These are phyloP conservation scores for Heliocidaris tuberculata DNA, from an alignment of 35 echinoderm and acorn worm species.

Conservation along the genomic window DNA sequence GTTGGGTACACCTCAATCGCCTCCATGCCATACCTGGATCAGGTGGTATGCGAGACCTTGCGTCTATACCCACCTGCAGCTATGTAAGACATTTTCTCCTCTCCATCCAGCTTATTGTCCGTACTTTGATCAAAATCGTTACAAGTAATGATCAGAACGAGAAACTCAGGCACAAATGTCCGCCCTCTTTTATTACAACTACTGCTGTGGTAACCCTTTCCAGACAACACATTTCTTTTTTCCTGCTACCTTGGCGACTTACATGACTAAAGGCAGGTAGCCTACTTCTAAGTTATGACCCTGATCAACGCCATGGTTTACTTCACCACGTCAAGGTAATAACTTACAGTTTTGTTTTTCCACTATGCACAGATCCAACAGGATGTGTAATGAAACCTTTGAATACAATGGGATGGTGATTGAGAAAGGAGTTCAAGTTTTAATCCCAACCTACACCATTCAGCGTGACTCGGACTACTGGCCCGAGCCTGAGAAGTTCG, in stretches of 20 bases:
- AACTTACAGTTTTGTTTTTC: too few species aligned
- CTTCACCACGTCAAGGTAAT: too few species aligned
- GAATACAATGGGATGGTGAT: constrained; percentile 45
- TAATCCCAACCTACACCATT: constrained; percentile 57
- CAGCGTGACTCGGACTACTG: constrained; percentile 65
- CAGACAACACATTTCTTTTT: too few species aligned
- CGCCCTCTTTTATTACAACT: constrained; percentile 17
- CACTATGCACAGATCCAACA: neutral
- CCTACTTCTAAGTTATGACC: too few species aligned
- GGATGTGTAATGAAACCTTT: constrained; percentile 53
- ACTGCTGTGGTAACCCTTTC: constrained; percentile 16
- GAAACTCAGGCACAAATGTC: constrained; percentile 25
- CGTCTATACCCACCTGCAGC: constrained; percentile 55
- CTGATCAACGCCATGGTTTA: too few species aligned
- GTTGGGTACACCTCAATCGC: constrained; percentile 17
- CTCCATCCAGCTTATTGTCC: neutral
- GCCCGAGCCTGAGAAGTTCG: constrained; percentile 64
- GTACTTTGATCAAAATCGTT: neutral
- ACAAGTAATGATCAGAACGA: neutral
- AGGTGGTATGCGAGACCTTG: constrained; percentile 44
- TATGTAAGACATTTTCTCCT: constrained; percentile 30
- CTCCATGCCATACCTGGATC: constrained; percentile 55
- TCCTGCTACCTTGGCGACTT: too few species aligned
- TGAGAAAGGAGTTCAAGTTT: constrained; percentile 45
- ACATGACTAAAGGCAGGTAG: too few species aligned